Percentiles rank a stretch among this genome's conserved stretches.
These are phyloP conservation scores for Coreius guichenoti DNA, from an alignment of 2,797 vertebrate genomes.

Conservation along the genomic window DNA sequence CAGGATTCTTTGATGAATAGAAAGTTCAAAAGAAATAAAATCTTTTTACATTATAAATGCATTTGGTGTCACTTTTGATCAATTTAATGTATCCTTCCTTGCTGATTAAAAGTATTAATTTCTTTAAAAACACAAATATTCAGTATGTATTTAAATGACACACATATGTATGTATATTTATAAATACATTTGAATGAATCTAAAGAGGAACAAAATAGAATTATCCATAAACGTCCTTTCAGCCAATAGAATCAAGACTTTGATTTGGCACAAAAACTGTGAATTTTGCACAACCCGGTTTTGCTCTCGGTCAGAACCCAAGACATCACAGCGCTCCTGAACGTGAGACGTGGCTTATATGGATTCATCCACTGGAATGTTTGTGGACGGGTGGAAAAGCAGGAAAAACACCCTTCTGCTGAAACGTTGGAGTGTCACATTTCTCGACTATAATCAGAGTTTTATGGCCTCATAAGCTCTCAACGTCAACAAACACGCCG, in stretches of 20 bases:
- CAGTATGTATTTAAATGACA: background rate
- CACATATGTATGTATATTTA: background rate
- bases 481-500: background rate
- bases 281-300: background rate
- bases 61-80: no score
- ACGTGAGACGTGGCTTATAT: slow-evolving; percentile 2
- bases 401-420: background rate
- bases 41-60: no score
- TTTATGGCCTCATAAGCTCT: background rate
- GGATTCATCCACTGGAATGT: slow-evolving; percentile 16
- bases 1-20: no score
- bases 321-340: background rate
- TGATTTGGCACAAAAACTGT: background rate
- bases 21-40: no score
- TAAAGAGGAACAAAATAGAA: background rate
- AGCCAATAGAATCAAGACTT: background rate
- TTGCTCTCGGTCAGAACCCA: background rate
- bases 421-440: background rate
- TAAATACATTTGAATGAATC: background rate
- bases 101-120: background rate
- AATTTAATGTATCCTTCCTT: background rate
- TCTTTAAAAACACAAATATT: background rate
- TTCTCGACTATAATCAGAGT: background rate
- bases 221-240: background rate
- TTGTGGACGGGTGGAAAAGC: background rate